Evolutionary conservation across 1,140 invertebrate species (phyloP), one percentile per base, ranked within the genome.

Genomic region (Drosophila murphyi): DNA sequence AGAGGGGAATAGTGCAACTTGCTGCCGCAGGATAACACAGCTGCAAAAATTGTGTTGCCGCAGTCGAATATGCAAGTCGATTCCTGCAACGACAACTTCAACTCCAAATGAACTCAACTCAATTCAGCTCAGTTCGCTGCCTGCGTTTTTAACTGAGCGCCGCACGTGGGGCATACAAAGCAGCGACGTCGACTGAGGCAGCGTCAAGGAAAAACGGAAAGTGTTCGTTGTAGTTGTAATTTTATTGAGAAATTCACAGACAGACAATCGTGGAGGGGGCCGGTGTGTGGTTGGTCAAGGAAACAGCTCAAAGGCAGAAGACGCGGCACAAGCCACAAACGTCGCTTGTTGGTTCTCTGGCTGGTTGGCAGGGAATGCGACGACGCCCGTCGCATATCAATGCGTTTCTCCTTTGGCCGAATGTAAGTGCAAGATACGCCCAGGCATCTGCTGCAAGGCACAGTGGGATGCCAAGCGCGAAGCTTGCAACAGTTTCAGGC

Each of bases 341-440:
- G 43, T 54, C 0, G 12, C 5, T 20, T 39, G 7, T 10, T 41
- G 5, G 41, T 68, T 54, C 52, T 45, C 41, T 57, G 47, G 32
- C 28, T 43, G 10, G 39, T 43, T 43, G 39, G 39, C 59, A 54
- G 62, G 37, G 61, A 82, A 78, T 72, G 76, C 83, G 68, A 82
- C 83, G 79, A 82, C 83, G 79, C 79, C 69, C 70, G 72, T 35
- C 65, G 83, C 82, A 87, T 87, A 87, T 79, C 81, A 87, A 87
- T 75, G 72, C 74, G 68, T 59, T 55, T 69, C 6, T 43, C n/a
- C 39, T 43, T 69, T 65, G 73, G 48, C 32, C 56, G 73, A 57
- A 51, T 54, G 72, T 63, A 50, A 31, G 32, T 35, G 56, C 10
- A 43, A 45, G 47, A 48, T 70, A 41, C 74, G 68, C 57, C 41